Evolutionary conservation across 2,797 vertebrate species (phyloP).

Genomic region (Streptopelia turtur): DNA sequence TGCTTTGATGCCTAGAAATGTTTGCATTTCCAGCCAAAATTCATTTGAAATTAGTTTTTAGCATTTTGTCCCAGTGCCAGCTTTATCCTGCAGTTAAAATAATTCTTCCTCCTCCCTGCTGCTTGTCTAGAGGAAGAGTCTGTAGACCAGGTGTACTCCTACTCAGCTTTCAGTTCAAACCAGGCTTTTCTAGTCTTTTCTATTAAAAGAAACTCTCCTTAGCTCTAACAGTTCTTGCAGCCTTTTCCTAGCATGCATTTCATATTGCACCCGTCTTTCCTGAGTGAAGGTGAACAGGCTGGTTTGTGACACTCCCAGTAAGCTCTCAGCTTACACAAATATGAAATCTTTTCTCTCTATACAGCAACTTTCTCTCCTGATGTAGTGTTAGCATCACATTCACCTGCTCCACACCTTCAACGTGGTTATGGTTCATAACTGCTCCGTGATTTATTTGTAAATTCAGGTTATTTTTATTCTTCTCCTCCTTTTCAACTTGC

Average conservation of each 20-base stretch:
- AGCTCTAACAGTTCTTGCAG: background rate
- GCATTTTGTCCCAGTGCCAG: background rate
- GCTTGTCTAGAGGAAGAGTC: conserved; percentile 43
- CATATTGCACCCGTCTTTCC: background rate
- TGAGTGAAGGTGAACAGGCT: background rate
- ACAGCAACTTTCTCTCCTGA: background rate
- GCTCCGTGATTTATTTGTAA: background rate
- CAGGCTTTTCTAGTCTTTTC: conserved; percentile 2
- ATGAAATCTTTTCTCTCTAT: background rate
- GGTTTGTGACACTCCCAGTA: background rate
- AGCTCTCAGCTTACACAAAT: background rate
- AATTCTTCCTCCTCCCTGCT: conserved; percentile 22
- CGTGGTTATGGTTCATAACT: accelerated
- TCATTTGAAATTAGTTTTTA: background rate
- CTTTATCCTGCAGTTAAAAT: conserved; percentile 44
- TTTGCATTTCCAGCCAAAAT: background rate
- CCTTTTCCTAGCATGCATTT: background rate
- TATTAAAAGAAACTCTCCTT: conserved; percentile 17
- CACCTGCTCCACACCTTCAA: background rate
- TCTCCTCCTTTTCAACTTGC: background rate
- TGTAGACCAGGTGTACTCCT: conserved; percentile 27
- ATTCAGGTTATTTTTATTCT: background rate
- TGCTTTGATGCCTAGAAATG: background rate
- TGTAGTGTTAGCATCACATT: background rate
- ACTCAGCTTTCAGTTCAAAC: conserved; percentile 37